Base-by-base conservation (phyloP, 2,888 invertebrate genomes). In the Leptinotarsa tumamoca region DNA sequence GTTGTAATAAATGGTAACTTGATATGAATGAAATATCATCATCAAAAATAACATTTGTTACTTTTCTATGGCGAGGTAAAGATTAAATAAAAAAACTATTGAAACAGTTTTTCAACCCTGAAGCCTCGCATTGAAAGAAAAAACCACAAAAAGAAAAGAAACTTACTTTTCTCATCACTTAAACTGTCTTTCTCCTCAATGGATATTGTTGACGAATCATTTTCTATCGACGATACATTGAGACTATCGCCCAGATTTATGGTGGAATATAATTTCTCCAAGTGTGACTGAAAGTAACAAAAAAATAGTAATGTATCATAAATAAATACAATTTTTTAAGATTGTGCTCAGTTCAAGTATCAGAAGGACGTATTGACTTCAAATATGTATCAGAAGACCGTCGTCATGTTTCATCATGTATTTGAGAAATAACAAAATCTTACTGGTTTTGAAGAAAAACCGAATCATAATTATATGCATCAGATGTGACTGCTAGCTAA, bases 301-400 rank as follows among this genome's bases (percentile, higher is more conserved):
- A 72, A 74, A 75, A 73, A 75, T 51, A 17, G 50, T 17, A 10
- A 43, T 71, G 2, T 67, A 27, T 15, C 17, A 49, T 56, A 17
- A 27, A 18, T 5, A 23, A 18, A 15, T 56, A 33, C 0, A 58
- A 58, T n/a, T 1, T 2, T 15, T 4, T 21, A 3, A 17, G 15
- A 49, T 49, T 71, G 4, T 66, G 18, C 21, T 7, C 15, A 33
- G 15, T 5, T 52, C 21, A 67, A 27, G 68, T 56, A 67, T 82
- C 82, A 82, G 82, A 72, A 69, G 72, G 78, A 82, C 82, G 82
- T 81, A 72, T 75, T 49, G 74, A 77, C 85, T 81, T 83, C 85
- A 85, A 50, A 63, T 81, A 79, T 79, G 79, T 83, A 52, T 86
- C 85, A 84, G 85, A 85, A 86, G 85, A 86, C 86, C 86, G 83